A percentile compares a stretch with the other conserved stretches of the same genome.
These are phyloP conservation scores for Theristicus caerulescens DNA, from an alignment of 2,113 vertebrate genomes.

Conservation along the genomic window DNA sequence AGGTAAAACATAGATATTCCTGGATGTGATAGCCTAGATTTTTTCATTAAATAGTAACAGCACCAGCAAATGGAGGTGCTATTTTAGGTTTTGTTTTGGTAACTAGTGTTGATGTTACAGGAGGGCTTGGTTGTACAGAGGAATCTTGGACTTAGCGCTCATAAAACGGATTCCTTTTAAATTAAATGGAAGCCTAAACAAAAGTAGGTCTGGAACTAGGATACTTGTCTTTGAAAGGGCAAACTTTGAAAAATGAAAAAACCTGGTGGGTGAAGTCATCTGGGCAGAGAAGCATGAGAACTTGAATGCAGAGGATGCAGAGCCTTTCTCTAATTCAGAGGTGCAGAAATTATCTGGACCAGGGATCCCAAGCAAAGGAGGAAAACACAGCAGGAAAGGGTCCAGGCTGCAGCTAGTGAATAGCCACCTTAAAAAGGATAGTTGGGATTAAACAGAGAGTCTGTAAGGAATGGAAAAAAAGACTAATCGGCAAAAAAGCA, in stretches of 20 bases:
- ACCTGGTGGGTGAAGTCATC: constrained; percentile 12
- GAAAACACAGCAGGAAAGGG: neutral
- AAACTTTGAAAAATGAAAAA: constrained; percentile 30
- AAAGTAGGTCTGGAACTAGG: constrained; percentile 17
- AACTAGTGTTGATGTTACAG: constrained; percentile 58
- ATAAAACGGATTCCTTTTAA: constrained; percentile 59
- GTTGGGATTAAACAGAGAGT: neutral
- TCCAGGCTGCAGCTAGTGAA: neutral
- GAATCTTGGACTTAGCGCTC: constrained; percentile 38
- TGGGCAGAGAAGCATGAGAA: neutral
- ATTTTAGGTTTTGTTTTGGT: constrained; percentile 66
- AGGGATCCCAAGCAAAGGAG: neutral
- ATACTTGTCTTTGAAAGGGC: constrained; percentile 48
- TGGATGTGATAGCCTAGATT: constrained; percentile 10
- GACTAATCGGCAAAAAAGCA: constrained; percentile 26
- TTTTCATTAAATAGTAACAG: constrained; percentile 35
- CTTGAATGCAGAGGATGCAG: neutral
- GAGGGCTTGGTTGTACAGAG: constrained; percentile 21
- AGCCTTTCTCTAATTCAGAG: neutral
- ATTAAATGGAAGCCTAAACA: constrained; percentile 61
- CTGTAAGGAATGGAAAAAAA: constrained; percentile 50
- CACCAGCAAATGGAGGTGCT: constrained; percentile 26
- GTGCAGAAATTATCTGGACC: neutral
- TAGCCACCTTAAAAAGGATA: constrained; percentile 38
- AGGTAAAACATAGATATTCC: constrained; percentile 34